phyloP scores from a whole-genome alignment of 2,113 vertebrate species.

The Pungitius pungitius region DNA sequence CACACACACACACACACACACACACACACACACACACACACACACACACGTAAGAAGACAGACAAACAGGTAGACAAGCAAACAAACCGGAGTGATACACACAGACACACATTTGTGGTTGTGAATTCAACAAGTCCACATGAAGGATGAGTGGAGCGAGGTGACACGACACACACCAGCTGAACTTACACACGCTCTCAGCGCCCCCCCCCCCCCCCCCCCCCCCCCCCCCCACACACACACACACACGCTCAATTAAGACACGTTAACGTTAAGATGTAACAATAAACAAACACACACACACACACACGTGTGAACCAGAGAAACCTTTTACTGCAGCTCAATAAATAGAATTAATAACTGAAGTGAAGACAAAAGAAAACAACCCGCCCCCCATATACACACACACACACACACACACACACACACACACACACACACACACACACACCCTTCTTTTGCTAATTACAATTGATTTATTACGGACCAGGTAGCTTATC shows the following conservation, averaged over 20 bases:
- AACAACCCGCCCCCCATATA: no score
- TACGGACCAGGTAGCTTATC: conserved; percentile 98
- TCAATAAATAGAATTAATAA: conserved; percentile 64
- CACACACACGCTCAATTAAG: not conserved
- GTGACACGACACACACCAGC: conserved; percentile 53
- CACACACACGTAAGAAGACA: conserved; percentile 1
- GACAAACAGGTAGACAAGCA: conserved; percentile 29
- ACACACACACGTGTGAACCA: not conserved
- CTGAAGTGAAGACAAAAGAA: conserved; percentile 44
- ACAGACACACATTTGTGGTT: conserved; percentile 35
- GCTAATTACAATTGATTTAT: conserved; percentile 99
- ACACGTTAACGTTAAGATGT: not conserved
- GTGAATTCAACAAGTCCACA: conserved; percentile 77
- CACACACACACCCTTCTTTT: conserved; percentile 66
- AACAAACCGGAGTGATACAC: conserved; percentile 45
- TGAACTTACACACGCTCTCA: conserved; percentile 51
- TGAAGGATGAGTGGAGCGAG: conserved; percentile 54
- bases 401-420: conserved; percentile 55
- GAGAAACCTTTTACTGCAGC: conserved; percentile 33
- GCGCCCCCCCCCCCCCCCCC: conserved; percentile 25
- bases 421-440: conserved; percentile 54
- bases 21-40: conserved; percentile 8
- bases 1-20: conserved; percentile 28
- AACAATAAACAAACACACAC: no score
- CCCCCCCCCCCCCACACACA: no score